Evolutionary conservation across 2,113 vertebrate genomes (phyloP).

Genomic region (Cyanoderma ruficeps): DNA sequence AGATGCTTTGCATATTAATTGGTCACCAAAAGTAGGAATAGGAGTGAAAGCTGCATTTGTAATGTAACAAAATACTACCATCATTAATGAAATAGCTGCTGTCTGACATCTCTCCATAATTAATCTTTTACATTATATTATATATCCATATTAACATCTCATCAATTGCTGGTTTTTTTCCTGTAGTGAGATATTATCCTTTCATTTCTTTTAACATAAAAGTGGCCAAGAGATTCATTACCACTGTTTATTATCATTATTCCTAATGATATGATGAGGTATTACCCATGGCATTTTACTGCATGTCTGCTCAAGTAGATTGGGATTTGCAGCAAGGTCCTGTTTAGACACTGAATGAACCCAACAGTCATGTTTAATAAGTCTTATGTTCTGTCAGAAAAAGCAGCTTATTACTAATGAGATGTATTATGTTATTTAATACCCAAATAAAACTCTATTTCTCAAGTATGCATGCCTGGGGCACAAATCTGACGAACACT

Average conservation of each 20-base stretch:
- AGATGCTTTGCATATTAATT: background rate
- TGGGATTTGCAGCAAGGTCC: background rate
- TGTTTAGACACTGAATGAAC: conserved; percentile 6
- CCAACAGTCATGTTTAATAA: conserved; percentile 37
- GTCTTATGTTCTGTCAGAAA: conserved; percentile 15
- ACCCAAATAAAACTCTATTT: conserved; percentile 39
- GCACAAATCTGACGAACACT: conserved; percentile 52
- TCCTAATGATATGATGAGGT: conserved; percentile 14
- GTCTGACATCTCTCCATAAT: background rate
- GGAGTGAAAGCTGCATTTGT: background rate
- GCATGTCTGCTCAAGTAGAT: background rate
- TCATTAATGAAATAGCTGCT: background rate
- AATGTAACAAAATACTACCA: background rate
- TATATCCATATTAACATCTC: background rate
- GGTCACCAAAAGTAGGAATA: background rate
- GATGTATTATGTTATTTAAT: conserved; percentile 46
- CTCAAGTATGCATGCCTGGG: conserved; percentile 47
- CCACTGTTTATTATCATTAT: conserved; percentile 27
- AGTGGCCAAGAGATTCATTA: conserved; percentile 48
- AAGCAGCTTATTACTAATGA: conserved; percentile 42
- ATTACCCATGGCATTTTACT: conserved; percentile 1
- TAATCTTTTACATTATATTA: background rate
- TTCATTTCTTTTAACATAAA: background rate
- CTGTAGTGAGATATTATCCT: background rate
- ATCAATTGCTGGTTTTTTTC: background rate